These are phyloP conservation scores for Sebastes diploproa DNA, from an alignment of 2,797 vertebrate species.

Conservation along the genomic window DNA sequence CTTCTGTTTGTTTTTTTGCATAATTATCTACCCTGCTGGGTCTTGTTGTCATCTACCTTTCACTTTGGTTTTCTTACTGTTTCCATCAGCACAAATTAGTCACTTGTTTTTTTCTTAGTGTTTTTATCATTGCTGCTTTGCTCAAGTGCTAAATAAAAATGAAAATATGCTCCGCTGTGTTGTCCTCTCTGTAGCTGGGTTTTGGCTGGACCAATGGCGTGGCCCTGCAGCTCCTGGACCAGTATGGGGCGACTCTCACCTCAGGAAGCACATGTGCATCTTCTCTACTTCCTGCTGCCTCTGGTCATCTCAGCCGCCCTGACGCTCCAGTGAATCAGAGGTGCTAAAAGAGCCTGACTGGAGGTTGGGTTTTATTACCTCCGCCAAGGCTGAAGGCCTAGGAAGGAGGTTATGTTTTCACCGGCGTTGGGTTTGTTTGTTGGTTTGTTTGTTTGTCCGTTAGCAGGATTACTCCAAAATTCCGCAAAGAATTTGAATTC, in stretches of 20 bases:
- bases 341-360: constrained; percentile 23
- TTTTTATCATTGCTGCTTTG: neutral
- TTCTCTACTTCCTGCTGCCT: constrained; percentile 49
- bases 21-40: neutral
- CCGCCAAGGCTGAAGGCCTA: too few relatives aligned
- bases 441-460: too few relatives aligned
- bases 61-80: neutral
- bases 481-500: too few relatives aligned
- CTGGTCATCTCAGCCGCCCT: constrained; percentile 45
- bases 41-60: neutral
- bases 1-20: neutral
- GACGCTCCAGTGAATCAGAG: constrained; percentile 51
- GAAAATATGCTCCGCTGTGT: constrained; percentile 5
- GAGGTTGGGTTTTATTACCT: constrained; percentile 22
- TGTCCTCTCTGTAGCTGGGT: constrained; percentile 76
- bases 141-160: neutral
- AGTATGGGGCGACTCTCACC: constrained; percentile 77
- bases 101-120: neutral
- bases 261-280: constrained; percentile 49
- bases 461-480: too few relatives aligned
- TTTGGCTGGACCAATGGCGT: constrained; percentile 88
- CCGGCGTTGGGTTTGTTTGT: too few relatives aligned
- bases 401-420: too few relatives aligned
- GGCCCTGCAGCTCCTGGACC: constrained; percentile 83
- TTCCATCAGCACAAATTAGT: neutral